Conservation (phyloP, 2,888 invertebrate genomes). For the Xestoiulus laeticollis region DNA sequence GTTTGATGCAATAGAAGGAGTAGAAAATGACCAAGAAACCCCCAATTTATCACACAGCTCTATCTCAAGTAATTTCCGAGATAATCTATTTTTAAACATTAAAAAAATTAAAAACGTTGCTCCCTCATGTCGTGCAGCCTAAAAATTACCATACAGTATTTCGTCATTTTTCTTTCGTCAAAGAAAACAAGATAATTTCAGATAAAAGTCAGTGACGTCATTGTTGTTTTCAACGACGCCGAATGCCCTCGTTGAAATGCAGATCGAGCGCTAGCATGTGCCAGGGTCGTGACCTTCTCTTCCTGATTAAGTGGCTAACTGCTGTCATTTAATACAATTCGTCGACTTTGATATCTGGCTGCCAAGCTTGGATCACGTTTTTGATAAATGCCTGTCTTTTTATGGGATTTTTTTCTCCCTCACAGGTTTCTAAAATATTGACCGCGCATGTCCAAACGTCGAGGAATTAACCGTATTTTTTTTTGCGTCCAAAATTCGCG, state of each 20-base stretch:
- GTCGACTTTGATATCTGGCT: not conserved
- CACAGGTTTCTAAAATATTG: not conserved
- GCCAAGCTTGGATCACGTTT: not conserved
- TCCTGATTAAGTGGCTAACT: constrained; percentile 31
- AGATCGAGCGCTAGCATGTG: not conserved
- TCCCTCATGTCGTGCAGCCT: not conserved
- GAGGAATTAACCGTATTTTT: not conserved
- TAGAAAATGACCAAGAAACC: too few species aligned
- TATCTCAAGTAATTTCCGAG: not conserved
- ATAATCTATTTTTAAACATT: too few species aligned
- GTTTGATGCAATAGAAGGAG: too few species aligned
- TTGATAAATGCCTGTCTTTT: not conserved
- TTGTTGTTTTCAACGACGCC: not conserved
- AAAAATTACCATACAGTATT: not conserved
- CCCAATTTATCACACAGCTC: too few species aligned
- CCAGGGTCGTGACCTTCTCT: constrained; percentile 23
- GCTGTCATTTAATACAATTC: not conserved
- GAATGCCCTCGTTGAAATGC: not conserved
- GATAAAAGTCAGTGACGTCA: not conserved
- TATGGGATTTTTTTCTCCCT: not conserved
- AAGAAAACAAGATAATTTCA: not conserved
- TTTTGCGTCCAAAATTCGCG: not conserved
- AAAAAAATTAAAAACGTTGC: not conserved
- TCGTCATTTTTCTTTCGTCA: not conserved
- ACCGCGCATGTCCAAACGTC: not conserved